These are phyloP conservation scores for Habropoda laboriosa DNA, from an alignment of 1,140 invertebrate species.

Conservation along the genomic window DNA sequence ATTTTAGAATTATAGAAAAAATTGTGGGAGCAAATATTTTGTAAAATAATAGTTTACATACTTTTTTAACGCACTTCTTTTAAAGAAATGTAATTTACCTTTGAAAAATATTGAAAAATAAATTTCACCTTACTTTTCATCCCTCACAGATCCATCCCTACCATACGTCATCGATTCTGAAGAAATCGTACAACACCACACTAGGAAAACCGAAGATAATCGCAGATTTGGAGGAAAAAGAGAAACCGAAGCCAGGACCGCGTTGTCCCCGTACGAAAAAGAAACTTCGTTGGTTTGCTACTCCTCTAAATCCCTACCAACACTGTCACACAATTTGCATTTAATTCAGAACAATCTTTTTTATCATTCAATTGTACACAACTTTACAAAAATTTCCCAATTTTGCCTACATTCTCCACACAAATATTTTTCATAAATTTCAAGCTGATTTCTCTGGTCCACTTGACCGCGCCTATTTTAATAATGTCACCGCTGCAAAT, in stretches of 20 bases:
- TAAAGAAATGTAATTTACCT: too few relatives aligned
- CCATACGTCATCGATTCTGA: constrained; percentile 48
- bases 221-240: neutral
- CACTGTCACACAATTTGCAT: constrained; percentile 14
- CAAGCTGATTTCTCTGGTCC: neutral
- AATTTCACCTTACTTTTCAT: neutral
- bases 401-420: too few relatives aligned
- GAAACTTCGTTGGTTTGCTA: constrained; percentile 51
- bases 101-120: too few relatives aligned
- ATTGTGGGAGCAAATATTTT: too few relatives aligned
- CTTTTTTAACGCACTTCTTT: too few relatives aligned
- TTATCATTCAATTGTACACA: neutral
- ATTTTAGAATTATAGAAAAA: too few relatives aligned
- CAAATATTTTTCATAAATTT: neutral
- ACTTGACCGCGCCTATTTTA: neutral
- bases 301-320: constrained; percentile 6
- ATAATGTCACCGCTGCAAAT: neutral
- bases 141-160: constrained; percentile 56
- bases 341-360: neutral
- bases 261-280: constrained; percentile 23
- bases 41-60: too few relatives aligned
- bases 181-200: constrained; percentile 57
- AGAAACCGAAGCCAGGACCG: neutral
- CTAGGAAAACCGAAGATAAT: constrained; percentile 43
- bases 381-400: too few relatives aligned